These are phyloP conservation scores for Trichacis sp. DNA, from an alignment of 2,888 invertebrate genomes.

Conservation along the genomic window DNA sequence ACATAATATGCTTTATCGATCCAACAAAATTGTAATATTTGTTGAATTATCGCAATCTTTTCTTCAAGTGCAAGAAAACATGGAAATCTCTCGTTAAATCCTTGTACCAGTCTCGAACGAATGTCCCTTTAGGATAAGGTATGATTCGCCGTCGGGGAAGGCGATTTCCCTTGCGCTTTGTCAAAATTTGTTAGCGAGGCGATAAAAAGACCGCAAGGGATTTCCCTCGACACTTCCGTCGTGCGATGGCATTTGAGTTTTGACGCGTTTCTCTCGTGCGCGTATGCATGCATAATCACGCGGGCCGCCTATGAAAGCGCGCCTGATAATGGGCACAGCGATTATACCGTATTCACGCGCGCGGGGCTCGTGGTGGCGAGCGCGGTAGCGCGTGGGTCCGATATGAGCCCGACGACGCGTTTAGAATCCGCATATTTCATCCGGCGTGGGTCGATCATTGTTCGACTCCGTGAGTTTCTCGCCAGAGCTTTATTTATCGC, in stretches of 20 bases:
- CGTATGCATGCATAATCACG: slow-evolving; percentile 19
- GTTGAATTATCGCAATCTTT: no score
- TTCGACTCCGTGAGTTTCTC: slow-evolving; percentile 8
- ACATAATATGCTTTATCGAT: no score
- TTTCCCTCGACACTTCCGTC: no score
- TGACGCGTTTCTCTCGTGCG: neutral
- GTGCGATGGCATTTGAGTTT: slow-evolving; percentile 1
- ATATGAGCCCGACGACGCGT: slow-evolving; percentile 17
- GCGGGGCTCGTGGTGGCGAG: neutral
- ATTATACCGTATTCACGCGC: slow-evolving; percentile 11
- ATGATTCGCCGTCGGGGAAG: no score
- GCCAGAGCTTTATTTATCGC: slow-evolving; percentile 6
- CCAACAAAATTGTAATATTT: no score
- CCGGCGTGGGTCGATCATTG: slow-evolving; percentile 27
- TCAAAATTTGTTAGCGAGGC: no score
- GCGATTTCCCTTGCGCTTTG: no score
- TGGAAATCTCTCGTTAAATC: no score
- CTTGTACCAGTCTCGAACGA: no score
- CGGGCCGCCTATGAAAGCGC: slow-evolving; percentile 26
- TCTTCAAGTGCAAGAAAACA: no score
- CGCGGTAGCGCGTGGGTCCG: slow-evolving; percentile 8
- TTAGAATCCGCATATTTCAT: slow-evolving; percentile 16
- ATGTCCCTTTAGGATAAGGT: no score
- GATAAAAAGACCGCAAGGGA: no score
- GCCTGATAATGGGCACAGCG: slow-evolving; percentile 17